These are phyloP conservation scores for Mellivora capensis DNA, from an alignment of 2,113 vertebrate species.

Conservation along the genomic window DNA sequence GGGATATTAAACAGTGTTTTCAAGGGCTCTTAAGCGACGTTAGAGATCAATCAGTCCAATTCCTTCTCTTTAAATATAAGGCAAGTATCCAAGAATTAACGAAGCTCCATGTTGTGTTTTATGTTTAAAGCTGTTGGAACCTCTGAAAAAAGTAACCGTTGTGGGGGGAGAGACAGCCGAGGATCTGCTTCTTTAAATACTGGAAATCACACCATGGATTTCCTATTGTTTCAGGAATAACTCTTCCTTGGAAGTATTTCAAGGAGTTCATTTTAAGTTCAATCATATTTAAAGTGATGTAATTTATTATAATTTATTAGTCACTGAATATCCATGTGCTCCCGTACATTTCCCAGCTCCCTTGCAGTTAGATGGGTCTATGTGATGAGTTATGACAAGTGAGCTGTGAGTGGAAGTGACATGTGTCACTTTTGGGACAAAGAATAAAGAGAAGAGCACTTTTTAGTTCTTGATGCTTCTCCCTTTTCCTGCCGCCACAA, in stretches of 20 bases:
- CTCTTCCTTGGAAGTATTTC: conserved; percentile 39
- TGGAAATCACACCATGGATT: background rate
- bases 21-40: background rate
- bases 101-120: conserved; percentile 17
- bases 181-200: background rate
- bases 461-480: background rate
- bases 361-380: background rate
- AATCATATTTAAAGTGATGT: conserved; percentile 19
- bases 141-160: conserved; percentile 45
- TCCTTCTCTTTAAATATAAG: conserved; percentile 21
- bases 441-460: background rate
- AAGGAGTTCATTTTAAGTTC: conserved; percentile 59
- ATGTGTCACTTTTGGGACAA: conserved; percentile 31
- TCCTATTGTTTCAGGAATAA: conserved; percentile 40
- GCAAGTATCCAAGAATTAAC: conserved; percentile 20
- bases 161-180: background rate
- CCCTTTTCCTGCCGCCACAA: background rate
- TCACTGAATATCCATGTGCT: background rate
- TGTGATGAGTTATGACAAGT: conserved; percentile 33
- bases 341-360: background rate
- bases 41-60: background rate
- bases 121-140: conserved; percentile 41
- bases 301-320: conserved; percentile 61
- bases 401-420: background rate
- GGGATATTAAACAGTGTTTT: conserved; percentile 27